These are phyloP conservation scores for Rana temporaria DNA, from an alignment of 2,113 vertebrate species.

Conservation along the genomic window DNA sequence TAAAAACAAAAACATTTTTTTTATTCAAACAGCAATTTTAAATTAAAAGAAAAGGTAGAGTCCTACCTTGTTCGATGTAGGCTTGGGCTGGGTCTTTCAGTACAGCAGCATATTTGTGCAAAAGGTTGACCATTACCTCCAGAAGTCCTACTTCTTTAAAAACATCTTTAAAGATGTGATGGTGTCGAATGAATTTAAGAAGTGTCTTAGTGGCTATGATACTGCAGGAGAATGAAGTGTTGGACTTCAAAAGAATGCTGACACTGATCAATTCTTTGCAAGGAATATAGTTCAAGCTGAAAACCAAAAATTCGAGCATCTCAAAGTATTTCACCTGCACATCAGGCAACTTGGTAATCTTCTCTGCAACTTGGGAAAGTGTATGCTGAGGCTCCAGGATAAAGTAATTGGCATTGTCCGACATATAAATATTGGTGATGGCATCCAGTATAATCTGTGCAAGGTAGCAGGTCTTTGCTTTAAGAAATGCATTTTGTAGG, in stretches of 20 bases:
- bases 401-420: conserved; percentile 95
- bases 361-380: conserved; percentile 93
- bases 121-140: conserved; percentile 95
- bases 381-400: conserved; percentile 96
- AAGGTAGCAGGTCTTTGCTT: conserved; percentile 89
- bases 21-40: neutral
- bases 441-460: conserved; percentile 92
- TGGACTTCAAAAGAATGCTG: conserved; percentile 94
- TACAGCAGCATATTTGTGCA: conserved; percentile 98
- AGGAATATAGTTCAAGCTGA: conserved; percentile 96
- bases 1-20: neutral
- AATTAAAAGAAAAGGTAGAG: neutral
- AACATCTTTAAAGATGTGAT: conserved; percentile 95
- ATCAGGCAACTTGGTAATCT: conserved; percentile 88
- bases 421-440: conserved; percentile 92
- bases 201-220: conserved; percentile 88
- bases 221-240: conserved; percentile 90
- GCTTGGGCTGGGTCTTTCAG: conserved; percentile 91
- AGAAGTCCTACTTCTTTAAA: conserved; percentile 96
- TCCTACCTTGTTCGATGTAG: conserved; percentile 86
- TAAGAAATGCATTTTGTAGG: conserved; percentile 95
- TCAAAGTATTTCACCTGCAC: conserved; percentile 96
- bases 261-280: conserved; percentile 98
- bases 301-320: conserved; percentile 95
- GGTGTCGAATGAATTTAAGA: conserved; percentile 90